Base-by-base conservation (phyloP, 2,113 vertebrate genomes). In the Saccopteryx leptura region DNA sequence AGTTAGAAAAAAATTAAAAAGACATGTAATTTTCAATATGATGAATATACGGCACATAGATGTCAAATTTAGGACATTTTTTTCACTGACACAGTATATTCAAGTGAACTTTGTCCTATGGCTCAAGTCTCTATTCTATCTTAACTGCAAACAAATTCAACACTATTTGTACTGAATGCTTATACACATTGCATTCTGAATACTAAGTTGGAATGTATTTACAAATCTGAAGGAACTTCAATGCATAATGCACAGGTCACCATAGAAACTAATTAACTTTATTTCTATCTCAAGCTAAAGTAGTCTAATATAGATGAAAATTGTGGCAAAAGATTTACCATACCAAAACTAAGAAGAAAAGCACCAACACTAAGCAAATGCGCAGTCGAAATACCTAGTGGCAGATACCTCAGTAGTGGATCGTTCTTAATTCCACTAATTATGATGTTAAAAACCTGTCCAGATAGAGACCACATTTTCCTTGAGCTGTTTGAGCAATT, bases 191-290 rank as follows among this genome's bases (percentile, higher is more conserved):
- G 97, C 93, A 94, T 84, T 76, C 90, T 97, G 98, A 98, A 98
- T 98, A 98, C 96, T 98, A 98, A 98, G 95, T 97, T 98, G 92
- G 88, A 96, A 98, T 97, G 86, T 98, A 98, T 98, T 98, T 98
- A 97, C 97, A 97, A 98, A 98, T 94, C 96, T 97, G 97, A 98
- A 98, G 98, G 97, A 98, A 98, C 94, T 97, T 93, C 96, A 92
- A 97, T 98, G 96, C 98, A 98, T 98, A 97, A 98, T 98, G 98
- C 98, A 98, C 95, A 98, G 97, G 98, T 98, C 97, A 88, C 98
- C 98, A 98, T 98, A 99, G 98, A 98, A 98, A 98, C 98, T 98
- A 98, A 98, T 99, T 98, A 98, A 98, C 97, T 98, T 98, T 98
- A 98, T 99, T 98, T 98, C 96, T 98, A 83, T 98, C 98, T 98